Evolutionary conservation across 64 coral and sea anemone species (phyloP).

Genomic region (Pocillopora verrucosa): DNA sequence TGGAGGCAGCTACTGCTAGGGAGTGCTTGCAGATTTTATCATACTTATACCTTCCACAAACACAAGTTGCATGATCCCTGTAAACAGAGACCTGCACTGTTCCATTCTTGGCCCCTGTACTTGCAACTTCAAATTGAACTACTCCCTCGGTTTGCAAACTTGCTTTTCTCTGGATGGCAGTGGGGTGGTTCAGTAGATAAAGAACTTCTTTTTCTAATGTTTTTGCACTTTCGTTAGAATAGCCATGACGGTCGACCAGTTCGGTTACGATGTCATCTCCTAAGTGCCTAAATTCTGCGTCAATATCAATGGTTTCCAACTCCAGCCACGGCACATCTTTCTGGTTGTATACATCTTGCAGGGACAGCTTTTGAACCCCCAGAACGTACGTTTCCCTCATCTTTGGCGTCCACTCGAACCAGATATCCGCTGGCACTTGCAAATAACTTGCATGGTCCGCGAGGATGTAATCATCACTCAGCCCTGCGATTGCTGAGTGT

Average conservation of each 20-base stretch:
- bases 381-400: background rate
- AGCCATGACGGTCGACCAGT: background rate
- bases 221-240: background rate
- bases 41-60: background rate
- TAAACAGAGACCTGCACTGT: background rate
- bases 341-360: conserved; percentile 20
- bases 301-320: background rate
- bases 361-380: conserved; percentile 9
- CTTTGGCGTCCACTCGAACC: conserved; percentile 37
- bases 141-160: too few relatives aligned
- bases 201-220: conserved; percentile 1
- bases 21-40: conserved; percentile 45
- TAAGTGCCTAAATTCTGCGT: background rate
- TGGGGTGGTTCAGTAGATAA: background rate
- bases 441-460: background rate
- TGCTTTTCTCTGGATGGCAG: too few relatives aligned
- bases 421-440: conserved; percentile 26
- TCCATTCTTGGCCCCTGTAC: background rate
- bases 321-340: background rate
- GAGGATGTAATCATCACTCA: conserved; percentile 15
- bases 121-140: conserved; percentile 27
- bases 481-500: background rate
- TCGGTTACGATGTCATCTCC: background rate
- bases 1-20: conserved; percentile 8
- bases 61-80: background rate